These are phyloP conservation scores for Aphaenogaster ashmeadi DNA, from an alignment of 1,140 invertebrate genomes.

Conservation along the genomic window DNA sequence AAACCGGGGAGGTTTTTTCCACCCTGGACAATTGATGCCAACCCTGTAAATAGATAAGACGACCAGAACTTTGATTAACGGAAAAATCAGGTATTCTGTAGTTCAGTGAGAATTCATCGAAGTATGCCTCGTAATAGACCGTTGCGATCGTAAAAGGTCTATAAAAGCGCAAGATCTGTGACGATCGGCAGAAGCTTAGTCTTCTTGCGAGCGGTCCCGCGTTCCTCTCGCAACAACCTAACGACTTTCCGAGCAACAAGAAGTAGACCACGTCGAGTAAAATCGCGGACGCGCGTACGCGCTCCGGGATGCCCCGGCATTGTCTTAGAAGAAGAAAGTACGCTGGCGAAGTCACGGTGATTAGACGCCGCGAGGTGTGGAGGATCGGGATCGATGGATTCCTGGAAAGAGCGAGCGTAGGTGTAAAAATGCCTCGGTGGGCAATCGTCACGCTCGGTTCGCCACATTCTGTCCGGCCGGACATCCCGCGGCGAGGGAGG, in stretches of 20 bases:
- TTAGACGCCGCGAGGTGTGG: conserved; percentile 35
- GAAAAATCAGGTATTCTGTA: not conserved
- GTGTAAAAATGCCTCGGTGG: conserved; percentile 67
- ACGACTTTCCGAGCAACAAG: conserved; percentile 49
- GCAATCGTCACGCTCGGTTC: conserved; percentile 65
- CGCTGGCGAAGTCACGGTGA: conserved; percentile 44
- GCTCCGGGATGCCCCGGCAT: conserved; percentile 51
- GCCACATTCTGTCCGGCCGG: conserved; percentile 62
- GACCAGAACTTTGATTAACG: not conserved
- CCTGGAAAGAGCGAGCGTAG: conserved; percentile 62
- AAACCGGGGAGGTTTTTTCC: too few relatives aligned
- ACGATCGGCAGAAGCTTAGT: not conserved
- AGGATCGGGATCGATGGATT: conserved; percentile 57
- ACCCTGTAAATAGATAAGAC: not conserved
- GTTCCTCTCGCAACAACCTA: conserved; percentile 29
- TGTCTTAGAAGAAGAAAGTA: conserved; percentile 48
- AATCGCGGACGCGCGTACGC: conserved; percentile 41
- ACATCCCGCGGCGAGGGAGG: conserved; percentile 69
- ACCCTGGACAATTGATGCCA: too few relatives aligned
- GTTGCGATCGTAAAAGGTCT: conserved; percentile 31
- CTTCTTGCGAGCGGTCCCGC: conserved; percentile 7
- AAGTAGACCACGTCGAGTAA: conserved; percentile 36
- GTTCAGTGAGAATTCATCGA: not conserved
- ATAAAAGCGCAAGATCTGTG: conserved; percentile 7
- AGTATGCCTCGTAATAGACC: not conserved